Percentiles rank a stretch among this genome's conserved stretches.
phyloP scores from a whole-genome alignment of 2,113 vertebrate genomes.

The Pomatostomus ruficeps region DNA sequence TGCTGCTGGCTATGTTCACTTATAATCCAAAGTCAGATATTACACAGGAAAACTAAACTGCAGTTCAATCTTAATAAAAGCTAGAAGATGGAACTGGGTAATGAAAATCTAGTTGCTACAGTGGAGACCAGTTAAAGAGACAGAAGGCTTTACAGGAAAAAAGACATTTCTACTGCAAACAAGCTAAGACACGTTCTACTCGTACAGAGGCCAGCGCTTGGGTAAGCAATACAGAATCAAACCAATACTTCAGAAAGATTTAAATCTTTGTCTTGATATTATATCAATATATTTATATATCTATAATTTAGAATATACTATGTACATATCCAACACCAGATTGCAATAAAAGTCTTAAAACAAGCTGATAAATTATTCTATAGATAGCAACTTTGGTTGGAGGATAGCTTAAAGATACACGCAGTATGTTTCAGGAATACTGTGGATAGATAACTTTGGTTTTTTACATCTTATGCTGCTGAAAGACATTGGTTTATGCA shows the following conservation, averaged over 20 bases:
- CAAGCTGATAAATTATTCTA: background rate
- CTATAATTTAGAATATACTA: constrained; percentile 7
- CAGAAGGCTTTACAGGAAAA: constrained; percentile 19
- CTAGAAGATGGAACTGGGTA: background rate
- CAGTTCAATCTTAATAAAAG: background rate
- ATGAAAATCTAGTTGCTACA: constrained; percentile 7
- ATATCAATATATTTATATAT: background rate
- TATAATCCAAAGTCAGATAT: background rate
- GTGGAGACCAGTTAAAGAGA: background rate
- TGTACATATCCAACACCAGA: constrained; percentile 4
- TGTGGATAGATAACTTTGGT: background rate
- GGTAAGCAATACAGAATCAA: background rate
- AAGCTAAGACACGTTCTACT: background rate
- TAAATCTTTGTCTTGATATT: background rate
- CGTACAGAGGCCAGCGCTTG: background rate
- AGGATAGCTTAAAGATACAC: background rate
- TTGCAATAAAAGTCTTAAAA: background rate
- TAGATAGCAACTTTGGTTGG: background rate
- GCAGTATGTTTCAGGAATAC: background rate
- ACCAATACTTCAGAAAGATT: background rate
- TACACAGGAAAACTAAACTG: background rate
- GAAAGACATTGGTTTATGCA: background rate
- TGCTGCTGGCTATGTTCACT: background rate
- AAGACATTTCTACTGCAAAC: constrained; percentile 9
- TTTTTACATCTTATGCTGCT: background rate